phyloP scores from a whole-genome alignment of 2,113 vertebrate species.

The Condylura cristata region DNA sequence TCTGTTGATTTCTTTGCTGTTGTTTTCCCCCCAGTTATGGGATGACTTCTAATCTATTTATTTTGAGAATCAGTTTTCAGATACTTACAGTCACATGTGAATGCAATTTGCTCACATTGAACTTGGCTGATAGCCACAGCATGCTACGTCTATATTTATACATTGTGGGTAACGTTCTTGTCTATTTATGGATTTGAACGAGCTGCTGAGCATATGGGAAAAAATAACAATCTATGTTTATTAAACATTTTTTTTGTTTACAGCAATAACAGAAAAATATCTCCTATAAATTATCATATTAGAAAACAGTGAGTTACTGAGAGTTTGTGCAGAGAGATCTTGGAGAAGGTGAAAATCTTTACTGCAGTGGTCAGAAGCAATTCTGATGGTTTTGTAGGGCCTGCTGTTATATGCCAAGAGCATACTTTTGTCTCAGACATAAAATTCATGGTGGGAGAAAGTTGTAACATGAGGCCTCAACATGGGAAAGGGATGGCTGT shows the following conservation, averaged over 20 bases:
- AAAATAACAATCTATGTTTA: constrained; percentile 25
- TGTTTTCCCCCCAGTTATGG: neutral
- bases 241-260: constrained; percentile 35
- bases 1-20: neutral
- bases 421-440: constrained; percentile 3
- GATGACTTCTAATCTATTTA: neutral
- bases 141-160: neutral
- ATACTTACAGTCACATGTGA: neutral
- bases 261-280: constrained; percentile 26
- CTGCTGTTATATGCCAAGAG: accelerated
- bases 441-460: constrained; percentile 37
- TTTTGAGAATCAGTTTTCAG: neutral
- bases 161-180: neutral
- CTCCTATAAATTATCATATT: neutral
- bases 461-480: constrained; percentile 23
- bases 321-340: neutral
- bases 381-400: neutral
- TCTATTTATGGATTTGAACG: constrained; percentile 5
- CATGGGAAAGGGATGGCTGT: neutral
- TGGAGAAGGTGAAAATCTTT: neutral
- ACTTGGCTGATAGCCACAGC: neutral
- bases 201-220: constrained; percentile 51
- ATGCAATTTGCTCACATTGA: neutral
- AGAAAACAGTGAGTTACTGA: constrained; percentile 33
- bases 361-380: neutral